Evolutionary conservation across 2,797 vertebrate genomes (phyloP).

Genomic region (Platyrinchus mystaceus): DNA sequence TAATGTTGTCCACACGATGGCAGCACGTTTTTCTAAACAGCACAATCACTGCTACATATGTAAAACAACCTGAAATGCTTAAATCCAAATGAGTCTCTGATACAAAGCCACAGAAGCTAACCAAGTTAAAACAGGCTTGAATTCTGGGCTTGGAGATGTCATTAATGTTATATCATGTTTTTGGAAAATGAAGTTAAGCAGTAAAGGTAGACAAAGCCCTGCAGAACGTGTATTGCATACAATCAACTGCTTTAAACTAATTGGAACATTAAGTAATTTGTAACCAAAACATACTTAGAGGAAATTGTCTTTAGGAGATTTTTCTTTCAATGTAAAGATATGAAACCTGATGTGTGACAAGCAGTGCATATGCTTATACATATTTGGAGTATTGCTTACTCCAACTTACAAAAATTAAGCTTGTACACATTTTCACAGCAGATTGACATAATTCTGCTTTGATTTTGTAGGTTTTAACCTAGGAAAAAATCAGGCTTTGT

Average conservation of each 20-base stretch:
- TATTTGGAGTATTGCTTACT: background rate
- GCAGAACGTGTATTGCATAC: background rate
- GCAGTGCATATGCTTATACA: accelerated
- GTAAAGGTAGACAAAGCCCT: background rate
- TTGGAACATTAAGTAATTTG: background rate
- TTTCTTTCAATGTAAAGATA: background rate
- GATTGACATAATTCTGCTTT: background rate
- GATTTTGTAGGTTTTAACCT: background rate
- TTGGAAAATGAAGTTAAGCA: background rate
- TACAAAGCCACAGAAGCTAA: background rate
- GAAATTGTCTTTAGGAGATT: background rate
- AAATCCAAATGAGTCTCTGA: background rate
- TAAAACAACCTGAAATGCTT: background rate
- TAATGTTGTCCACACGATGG: conserved; percentile 54
- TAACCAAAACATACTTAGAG: background rate
- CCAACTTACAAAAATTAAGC: background rate
- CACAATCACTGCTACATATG: background rate
- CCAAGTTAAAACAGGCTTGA: background rate
- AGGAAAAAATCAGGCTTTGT: background rate
- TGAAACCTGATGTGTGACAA: background rate
- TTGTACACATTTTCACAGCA: background rate
- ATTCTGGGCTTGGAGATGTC: background rate
- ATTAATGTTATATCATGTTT: background rate
- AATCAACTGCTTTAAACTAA: background rate
- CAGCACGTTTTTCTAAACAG: background rate